Percentiles rank a stretch among this genome's conserved stretches.
Evolutionary conservation across 2,888 invertebrate species (phyloP).

Genomic region (Allacma fusca): DNA sequence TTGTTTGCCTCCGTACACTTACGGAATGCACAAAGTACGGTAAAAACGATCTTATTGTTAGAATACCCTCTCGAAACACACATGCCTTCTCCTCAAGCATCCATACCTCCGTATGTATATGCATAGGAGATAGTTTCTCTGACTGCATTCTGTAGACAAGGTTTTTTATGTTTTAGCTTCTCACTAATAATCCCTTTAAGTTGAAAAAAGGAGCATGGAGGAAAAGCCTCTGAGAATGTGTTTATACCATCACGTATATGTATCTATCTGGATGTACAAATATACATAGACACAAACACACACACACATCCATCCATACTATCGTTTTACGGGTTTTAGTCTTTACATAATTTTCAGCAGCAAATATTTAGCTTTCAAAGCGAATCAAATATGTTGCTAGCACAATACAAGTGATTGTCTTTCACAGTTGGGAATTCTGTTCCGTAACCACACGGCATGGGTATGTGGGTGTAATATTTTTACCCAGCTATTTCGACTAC

Average conservation of each 20-base stretch:
- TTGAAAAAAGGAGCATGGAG: neutral
- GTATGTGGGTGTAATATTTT: neutral
- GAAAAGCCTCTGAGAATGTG: neutral
- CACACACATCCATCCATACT: no score
- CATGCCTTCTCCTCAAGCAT: no score
- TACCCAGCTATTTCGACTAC: neutral
- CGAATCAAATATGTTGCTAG: no score
- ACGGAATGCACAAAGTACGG: slow-evolving; percentile 6
- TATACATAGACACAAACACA: no score
- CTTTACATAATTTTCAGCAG: no score
- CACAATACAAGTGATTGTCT: neutral
- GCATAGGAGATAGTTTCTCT: neutral
- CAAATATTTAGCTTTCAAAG: no score
- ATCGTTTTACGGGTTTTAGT: no score
- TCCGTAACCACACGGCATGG: neutral
- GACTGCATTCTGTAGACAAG: neutral
- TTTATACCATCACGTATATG: neutral
- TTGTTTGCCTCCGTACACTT: slow-evolving; percentile 1
- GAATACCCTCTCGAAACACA: no score
- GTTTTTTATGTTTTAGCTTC: slow-evolving; percentile 9
- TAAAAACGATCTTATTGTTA: neutral
- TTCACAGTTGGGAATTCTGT: neutral
- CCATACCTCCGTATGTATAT: no score
- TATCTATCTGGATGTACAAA: neutral
- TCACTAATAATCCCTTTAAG: neutral